Conservation (phyloP, 2,888 invertebrate genomes). For the Branchellion lobata region DNA sequence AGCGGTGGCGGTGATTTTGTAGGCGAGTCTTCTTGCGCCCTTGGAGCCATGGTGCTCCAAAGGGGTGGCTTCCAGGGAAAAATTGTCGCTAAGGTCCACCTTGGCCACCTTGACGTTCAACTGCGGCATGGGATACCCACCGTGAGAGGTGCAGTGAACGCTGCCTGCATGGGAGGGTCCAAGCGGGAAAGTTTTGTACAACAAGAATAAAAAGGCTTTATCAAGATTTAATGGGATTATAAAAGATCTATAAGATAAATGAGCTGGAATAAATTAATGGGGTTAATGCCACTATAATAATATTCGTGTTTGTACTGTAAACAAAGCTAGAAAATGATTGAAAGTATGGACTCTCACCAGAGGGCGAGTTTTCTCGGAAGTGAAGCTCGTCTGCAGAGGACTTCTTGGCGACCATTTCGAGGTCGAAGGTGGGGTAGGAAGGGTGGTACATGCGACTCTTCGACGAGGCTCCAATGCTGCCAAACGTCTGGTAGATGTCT, state of each 20-base stretch:
- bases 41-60: neutral
- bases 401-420: neutral
- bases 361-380: neutral
- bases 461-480: neutral
- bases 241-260: too few relatives aligned
- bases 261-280: too few relatives aligned
- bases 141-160: conserved; percentile 11
- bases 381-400: neutral
- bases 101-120: neutral
- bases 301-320: too few relatives aligned
- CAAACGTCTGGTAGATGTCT: neutral
- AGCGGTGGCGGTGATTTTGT: neutral
- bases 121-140: neutral
- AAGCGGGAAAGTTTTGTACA: too few relatives aligned
- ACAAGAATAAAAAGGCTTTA: too few relatives aligned
- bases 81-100: neutral
- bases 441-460: neutral
- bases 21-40: neutral
- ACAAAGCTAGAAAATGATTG: too few relatives aligned
- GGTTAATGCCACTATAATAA: too few relatives aligned
- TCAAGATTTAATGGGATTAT: too few relatives aligned
- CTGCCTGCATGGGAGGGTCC: neutral
- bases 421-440: too few relatives aligned
- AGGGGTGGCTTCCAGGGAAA: neutral
- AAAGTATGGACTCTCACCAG: neutral